Evolutionary conservation across 2,797 vertebrate genomes (phyloP).

Genomic region (Crocidura indochinensis): DNA sequence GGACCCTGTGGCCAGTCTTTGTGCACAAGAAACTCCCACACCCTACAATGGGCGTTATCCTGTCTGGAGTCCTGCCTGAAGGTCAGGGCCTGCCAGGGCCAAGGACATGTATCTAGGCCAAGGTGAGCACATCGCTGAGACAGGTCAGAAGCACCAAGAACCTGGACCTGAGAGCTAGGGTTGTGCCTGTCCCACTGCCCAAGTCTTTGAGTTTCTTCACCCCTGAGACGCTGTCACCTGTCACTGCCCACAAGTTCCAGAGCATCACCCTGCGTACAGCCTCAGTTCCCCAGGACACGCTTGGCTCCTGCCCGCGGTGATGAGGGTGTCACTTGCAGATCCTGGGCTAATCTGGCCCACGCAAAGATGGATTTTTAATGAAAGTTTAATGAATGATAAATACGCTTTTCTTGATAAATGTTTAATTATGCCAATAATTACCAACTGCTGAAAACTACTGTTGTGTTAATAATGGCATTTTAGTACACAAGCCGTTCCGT

Average conservation of each 20-base stretch:
- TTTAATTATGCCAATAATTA: constrained; percentile 96
- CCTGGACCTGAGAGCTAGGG: too few relatives aligned
- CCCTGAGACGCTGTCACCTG: too few relatives aligned
- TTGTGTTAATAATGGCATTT: constrained; percentile 94
- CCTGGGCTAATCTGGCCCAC: constrained; percentile 91
- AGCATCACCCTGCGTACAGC: constrained; percentile 73
- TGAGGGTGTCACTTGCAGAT: constrained; percentile 90
- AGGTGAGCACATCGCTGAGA: too few relatives aligned
- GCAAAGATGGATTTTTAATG: constrained; percentile 93
- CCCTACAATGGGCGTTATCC: too few relatives aligned
- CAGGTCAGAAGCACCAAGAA: too few relatives aligned
- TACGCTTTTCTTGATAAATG: constrained; percentile 94
- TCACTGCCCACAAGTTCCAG: constrained; percentile 73
- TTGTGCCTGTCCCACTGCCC: too few relatives aligned
- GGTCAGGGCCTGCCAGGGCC: too few relatives aligned
- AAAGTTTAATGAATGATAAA: constrained; percentile 95
- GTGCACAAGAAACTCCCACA: too few relatives aligned
- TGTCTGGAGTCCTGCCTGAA: too few relatives aligned
- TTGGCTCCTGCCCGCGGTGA: constrained; percentile 89
- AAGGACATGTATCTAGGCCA: too few relatives aligned
- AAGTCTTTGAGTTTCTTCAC: too few relatives aligned
- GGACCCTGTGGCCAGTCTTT: too few relatives aligned
- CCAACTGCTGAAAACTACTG: constrained; percentile 94
- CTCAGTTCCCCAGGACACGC: constrained; percentile 81
- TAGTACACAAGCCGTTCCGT: constrained; percentile 91